Base-by-base conservation (phyloP, 2,888 invertebrate genomes). In the Sarcophaga variegata region DNA sequence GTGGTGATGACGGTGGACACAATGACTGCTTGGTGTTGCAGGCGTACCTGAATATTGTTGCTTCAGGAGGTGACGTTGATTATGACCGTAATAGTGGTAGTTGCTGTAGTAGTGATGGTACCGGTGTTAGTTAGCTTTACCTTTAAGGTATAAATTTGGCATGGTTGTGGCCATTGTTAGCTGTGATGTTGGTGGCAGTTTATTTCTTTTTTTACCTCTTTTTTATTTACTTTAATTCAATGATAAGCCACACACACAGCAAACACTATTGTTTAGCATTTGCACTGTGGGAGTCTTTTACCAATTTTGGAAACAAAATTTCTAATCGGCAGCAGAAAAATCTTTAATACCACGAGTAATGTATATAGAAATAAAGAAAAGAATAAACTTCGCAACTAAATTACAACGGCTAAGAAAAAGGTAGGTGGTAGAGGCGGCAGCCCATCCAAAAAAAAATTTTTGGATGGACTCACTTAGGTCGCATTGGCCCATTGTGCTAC, bases 111-210 rank as follows among this genome's bases (percentile, higher is more conserved):
- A n/a, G 11, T 25, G 22, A 10, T 77, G 69, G 77, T 54, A 37
- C 22, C 54, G 59, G 87, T 83, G 85, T 85, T 88, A 79, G 49
- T 79, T 78, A 83, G 66, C 60, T 69, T 69, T 79, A 86, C 88
- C 86, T 88, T 86, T 78, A 85, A 83, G 87, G 71, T 81, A 79
- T 88, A 86, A 60, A 60, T 47, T 85, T 87, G 89, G 86, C 88
- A 88, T 88, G 75, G 77, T 77, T 80, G 72, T 70, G 78, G 83
- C 81, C 45, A 84, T 83, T 83, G 87, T 81, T 84, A 74, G 75
- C 69, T 75, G 64, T 25, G 70, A 83, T 63, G 63, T 83, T 83
- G 76, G 83, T 83, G 74, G 81, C 77, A 81, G 66, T 81, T 87
- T 81, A 17, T 80, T 83, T 63, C 12, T 12, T 25, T 25, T 69